Base-by-base conservation (phyloP, 53 echinoderm and acorn worm species). In the Pentamera pediparva region DNA sequence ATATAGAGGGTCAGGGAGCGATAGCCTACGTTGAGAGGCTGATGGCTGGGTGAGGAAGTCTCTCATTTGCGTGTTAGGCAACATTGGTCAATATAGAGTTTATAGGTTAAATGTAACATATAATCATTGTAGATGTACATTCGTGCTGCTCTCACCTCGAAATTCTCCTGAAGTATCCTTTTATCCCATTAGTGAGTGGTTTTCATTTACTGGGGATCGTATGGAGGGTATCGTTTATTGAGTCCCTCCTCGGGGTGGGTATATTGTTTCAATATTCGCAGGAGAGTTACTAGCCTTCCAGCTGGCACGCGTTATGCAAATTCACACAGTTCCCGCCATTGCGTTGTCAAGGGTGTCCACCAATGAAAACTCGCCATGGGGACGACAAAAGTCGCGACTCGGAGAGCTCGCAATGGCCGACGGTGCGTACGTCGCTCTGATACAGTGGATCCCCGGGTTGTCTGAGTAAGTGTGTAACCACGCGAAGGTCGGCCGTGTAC, bases 261-360 rank as follows among this genome's bases (percentile, higher is more conserved):
- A 35, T 63, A 54, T 72, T 30, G 55, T 72, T 72, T 72, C 55
- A 72, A 32, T 33, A 72, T 72, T 72, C 73, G 36, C 73, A 72
- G 73, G 73, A 53, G 73, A 72, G 50, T 21, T 72, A 32, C 38
- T 20, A 32, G 73, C 73, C 53, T 72, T 72, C 73, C 73, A 54
- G 52, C 54, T 72, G 55, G 31, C 73, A 8, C 73, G 53, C 32
- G 19, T 72, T 22, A 36, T 72, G 53, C 52, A 72, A 51, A 72
- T 72, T 4, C 73, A 37, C n/a, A 72, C 51, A 26, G 34, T 72
- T 32, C 73, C 73, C 55, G 73, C 73, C 55, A 72, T 72, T 53
- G 37, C 55, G 34, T 7, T 72, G 27, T 18, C 32, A 53, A 72
- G 54, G 35, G 37, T 72, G 17, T 49, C 73, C 51, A 72, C 73